These are phyloP conservation scores for Hippasteria phrygiana DNA, from an alignment of 53 echinoderm and acorn worm genomes.

Conservation along the genomic window DNA sequence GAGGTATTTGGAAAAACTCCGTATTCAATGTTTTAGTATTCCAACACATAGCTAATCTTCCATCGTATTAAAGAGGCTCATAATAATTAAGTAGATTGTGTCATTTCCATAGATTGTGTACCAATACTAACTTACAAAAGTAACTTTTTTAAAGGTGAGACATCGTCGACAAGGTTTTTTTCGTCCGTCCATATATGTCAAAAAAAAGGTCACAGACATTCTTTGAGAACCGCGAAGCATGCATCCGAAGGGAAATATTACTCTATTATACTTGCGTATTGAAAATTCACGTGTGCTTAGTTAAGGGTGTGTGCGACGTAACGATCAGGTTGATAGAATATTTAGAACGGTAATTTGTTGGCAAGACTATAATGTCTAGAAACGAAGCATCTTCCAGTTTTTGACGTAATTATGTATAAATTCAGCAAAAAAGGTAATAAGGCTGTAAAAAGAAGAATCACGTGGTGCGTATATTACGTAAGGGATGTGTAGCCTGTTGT, in stretches of 20 bases:
- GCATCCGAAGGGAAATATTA: background rate
- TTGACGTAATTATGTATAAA: constrained; percentile 63
- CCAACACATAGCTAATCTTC: constrained; percentile 42
- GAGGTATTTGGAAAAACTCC: background rate
- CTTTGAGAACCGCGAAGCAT: background rate
- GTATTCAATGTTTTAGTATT: constrained; percentile 53
- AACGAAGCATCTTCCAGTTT: constrained; percentile 53
- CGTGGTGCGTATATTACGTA: constrained; percentile 3
- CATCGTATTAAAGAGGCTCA: constrained; percentile 53
- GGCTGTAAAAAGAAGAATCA: constrained; percentile 30
- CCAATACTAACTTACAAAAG: constrained; percentile 14
- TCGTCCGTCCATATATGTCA: constrained; percentile 49
- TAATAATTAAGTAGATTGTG: background rate
- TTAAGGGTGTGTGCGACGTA: background rate
- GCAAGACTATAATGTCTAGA: constrained; percentile 25
- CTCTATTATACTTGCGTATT: constrained; percentile 1
- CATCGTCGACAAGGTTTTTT: background rate
- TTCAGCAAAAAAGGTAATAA: constrained; percentile 37
- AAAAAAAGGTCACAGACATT: constrained; percentile 24
- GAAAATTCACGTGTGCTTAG: constrained; percentile 46
- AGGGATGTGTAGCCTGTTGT: constrained; percentile 10
- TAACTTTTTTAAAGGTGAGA: background rate
- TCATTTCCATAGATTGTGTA: constrained; percentile 21
- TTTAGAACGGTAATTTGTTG: constrained; percentile 11
- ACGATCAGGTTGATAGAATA: constrained; percentile 9